Percentiles rank a stretch among this genome's conserved stretches.
Evolutionary conservation across 53 echinoderm and acorn worm species (phyloP).

Genomic region (Luidia sarsii): DNA sequence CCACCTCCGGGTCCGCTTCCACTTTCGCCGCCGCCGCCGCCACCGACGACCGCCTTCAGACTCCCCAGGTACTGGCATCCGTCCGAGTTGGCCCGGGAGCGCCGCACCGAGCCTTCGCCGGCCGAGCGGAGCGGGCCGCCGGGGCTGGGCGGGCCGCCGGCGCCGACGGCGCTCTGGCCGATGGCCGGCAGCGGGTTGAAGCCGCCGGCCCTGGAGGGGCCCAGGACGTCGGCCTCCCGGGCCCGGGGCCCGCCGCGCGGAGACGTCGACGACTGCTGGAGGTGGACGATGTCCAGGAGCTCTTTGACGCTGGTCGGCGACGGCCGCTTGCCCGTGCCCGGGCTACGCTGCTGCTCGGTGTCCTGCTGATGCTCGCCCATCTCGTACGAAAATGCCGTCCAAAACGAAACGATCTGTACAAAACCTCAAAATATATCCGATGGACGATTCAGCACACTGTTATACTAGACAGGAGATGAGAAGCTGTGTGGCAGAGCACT

Average conservation of each 20-base stretch:
- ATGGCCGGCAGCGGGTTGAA: constrained; percentile 61
- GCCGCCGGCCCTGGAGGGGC: constrained; percentile 12
- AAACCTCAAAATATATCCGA: no score
- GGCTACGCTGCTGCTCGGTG: constrained; percentile 21
- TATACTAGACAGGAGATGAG: no score
- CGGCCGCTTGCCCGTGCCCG: constrained; percentile 55
- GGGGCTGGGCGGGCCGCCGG: constrained; percentile 41
- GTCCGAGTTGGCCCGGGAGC: constrained; percentile 29
- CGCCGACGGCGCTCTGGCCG: constrained; percentile 30
- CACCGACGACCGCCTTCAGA: neutral
- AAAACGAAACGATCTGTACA: no score
- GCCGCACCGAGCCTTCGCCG: neutral
- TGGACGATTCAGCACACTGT: no score
- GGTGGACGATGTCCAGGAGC: constrained; percentile 70
- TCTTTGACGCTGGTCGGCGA: constrained; percentile 67
- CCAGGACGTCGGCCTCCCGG: constrained; percentile 21
- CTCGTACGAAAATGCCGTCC: no score
- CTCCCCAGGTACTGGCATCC: constrained; percentile 2
- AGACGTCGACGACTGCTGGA: constrained; percentile 45
- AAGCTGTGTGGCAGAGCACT: no score
- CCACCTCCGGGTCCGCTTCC: constrained; percentile 3
- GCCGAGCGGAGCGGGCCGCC: constrained; percentile 15
- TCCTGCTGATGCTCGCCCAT: constrained; percentile 59
- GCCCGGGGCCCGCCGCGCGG: constrained; percentile 8
- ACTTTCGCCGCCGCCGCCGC: neutral